Evolutionary conservation across 2,888 invertebrate species (phyloP).

Genomic region (Pheosia gnoma): DNA sequence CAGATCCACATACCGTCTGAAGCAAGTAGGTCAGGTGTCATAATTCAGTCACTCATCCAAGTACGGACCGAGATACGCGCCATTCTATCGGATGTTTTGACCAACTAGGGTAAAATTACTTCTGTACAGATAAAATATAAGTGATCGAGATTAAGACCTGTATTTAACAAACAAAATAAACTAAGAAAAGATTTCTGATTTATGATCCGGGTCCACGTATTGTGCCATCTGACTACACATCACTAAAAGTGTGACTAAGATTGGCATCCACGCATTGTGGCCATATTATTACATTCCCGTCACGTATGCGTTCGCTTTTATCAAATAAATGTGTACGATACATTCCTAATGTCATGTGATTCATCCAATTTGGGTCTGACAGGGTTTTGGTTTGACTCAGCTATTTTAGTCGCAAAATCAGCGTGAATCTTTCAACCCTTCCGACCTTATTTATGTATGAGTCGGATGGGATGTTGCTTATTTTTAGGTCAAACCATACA

Average conservation of each 20-base stretch:
- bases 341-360: conserved; percentile 66
- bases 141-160: too few relatives aligned
- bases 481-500: neutral
- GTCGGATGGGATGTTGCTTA: neutral
- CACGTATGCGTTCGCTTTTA: conserved; percentile 70
- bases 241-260: conserved; percentile 60
- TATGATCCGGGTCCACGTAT: neutral
- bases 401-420: conserved; percentile 51
- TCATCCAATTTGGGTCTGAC: conserved; percentile 70
- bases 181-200: neutral
- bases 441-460: conserved; percentile 26
- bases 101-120: too few relatives aligned
- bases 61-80: too few relatives aligned
- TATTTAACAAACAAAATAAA: too few relatives aligned
- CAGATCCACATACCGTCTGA: too few relatives aligned
- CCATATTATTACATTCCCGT: conserved; percentile 76
- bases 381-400: conserved; percentile 58
- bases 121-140: too few relatives aligned
- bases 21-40: too few relatives aligned
- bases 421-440: conserved; percentile 41
- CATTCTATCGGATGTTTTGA: too few relatives aligned
- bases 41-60: too few relatives aligned
- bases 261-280: conserved; percentile 62
- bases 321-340: conserved; percentile 72
- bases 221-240: neutral